Evolutionary conservation across 2,888 invertebrate species (phyloP).

Genomic region (Blomia tropicalis): DNA sequence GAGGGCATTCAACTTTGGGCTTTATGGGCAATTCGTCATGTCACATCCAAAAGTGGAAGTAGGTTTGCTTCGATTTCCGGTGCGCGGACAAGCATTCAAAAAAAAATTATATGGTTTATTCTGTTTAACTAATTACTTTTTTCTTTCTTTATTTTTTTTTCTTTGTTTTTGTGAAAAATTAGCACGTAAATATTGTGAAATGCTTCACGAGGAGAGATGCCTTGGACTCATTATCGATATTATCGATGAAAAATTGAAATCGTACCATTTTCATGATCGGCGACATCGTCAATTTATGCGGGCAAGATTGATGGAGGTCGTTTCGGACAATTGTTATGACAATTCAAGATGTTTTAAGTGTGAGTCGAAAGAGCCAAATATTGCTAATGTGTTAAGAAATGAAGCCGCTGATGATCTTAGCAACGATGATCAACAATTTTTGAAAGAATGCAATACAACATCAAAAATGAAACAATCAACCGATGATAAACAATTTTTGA

Average conservation of each 20-base stretch:
- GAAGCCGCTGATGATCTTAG: neutral
- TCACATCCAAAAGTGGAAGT: conserved; percentile 52
- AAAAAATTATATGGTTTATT: no score
- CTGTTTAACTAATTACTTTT: neutral
- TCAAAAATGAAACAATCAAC: neutral
- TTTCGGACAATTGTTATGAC: neutral
- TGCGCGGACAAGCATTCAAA: no score
- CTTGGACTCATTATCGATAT: neutral
- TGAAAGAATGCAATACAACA: neutral
- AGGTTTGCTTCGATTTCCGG: no score
- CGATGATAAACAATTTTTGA: no score
- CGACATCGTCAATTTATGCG: neutral
- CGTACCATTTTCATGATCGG: neutral
- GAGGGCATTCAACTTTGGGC: conserved; percentile 57
- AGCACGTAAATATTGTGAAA: conserved; percentile 11
- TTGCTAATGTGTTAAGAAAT: neutral
- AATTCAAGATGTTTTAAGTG: neutral
- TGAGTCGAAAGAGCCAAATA: neutral
- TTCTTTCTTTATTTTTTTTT: neutral
- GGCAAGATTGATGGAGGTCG: neutral
- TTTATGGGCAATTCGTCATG: conserved; percentile 60
- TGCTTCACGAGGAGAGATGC: conserved; percentile 4
- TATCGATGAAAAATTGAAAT: neutral
- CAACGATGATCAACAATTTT: neutral
- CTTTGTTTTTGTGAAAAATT: neutral